phyloP scores from a whole-genome alignment of 2,797 vertebrate species.

The Tauraco hartlaubi region DNA sequence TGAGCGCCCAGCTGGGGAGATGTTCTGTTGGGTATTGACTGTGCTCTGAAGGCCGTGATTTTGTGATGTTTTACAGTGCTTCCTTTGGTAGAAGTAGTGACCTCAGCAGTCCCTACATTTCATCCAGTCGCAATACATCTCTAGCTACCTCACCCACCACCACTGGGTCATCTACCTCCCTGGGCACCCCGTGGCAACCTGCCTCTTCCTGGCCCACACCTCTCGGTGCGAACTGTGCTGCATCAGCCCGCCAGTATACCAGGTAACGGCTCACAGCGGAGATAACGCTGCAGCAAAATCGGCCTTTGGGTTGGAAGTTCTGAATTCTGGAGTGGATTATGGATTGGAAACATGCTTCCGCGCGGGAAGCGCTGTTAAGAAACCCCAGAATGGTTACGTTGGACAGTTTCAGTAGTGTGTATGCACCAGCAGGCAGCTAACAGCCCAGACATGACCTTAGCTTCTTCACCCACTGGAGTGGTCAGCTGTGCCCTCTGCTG shows the following conservation, averaged over 20 bases:
- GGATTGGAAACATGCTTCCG: background rate
- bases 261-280: slow-evolving; percentile 74
- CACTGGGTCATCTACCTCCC: slow-evolving; percentile 77
- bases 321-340: background rate
- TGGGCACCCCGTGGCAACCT: slow-evolving; percentile 76
- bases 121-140: slow-evolving; percentile 80
- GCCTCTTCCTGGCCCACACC: slow-evolving; percentile 76
- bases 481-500: background rate
- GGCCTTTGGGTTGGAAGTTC: background rate
- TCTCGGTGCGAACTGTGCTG: slow-evolving; percentile 68
- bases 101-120: slow-evolving; percentile 81
- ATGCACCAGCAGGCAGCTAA: background rate
- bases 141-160: slow-evolving; percentile 81
- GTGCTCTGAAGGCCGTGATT: slow-evolving; percentile 73
- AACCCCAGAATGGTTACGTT: background rate
- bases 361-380: background rate
- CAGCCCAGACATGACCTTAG: rapidly evolving
- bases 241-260: slow-evolving; percentile 48
- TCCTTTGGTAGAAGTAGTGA: slow-evolving; percentile 83
- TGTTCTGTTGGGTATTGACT: slow-evolving; percentile 34
- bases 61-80: slow-evolving; percentile 82
- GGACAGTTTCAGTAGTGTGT: background rate
- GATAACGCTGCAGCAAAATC: background rate
- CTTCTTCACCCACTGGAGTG: background rate
- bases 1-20: background rate